Evolutionary conservation across 2,888 invertebrate species (phyloP).

Genomic region (Micropterix aruncella): DNA sequence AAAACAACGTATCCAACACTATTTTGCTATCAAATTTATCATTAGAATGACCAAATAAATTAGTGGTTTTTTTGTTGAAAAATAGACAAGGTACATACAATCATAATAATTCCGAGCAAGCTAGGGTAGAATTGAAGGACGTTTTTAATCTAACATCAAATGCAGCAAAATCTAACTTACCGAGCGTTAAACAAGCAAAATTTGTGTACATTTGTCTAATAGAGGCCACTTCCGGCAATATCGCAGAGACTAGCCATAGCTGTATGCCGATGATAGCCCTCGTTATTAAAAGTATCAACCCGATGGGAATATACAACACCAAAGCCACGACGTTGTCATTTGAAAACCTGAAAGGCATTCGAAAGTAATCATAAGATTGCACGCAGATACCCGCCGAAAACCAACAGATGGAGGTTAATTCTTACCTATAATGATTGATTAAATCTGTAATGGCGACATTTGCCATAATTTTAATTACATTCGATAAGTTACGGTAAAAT

Average conservation of each 20-base stretch:
- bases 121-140: too few species aligned
- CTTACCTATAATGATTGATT: constrained; percentile 20
- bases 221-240: constrained; percentile 40
- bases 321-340: constrained; percentile 36
- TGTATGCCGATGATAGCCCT: constrained; percentile 35
- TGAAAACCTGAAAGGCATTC: constrained; percentile 38
- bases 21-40: too few species aligned
- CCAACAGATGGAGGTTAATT: constrained; percentile 5
- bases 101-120: too few species aligned
- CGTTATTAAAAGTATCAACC: constrained; percentile 33
- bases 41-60: too few species aligned
- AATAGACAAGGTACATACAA: too few species aligned
- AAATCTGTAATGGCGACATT: constrained; percentile 24
- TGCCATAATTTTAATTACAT: constrained; percentile 22
- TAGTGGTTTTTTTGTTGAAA: too few species aligned
- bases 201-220: constrained; percentile 39
- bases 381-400: too few species aligned
- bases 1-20: too few species aligned
- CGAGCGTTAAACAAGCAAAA: constrained; percentile 44
- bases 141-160: too few species aligned
- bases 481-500: constrained; percentile 7
- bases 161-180: constrained; percentile 17
- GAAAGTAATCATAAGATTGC: too few species aligned
- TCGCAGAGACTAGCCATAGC: constrained; percentile 39
- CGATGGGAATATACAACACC: constrained; percentile 40